These are phyloP conservation scores for Recurvirostra avosetta DNA, from an alignment of 2,113 vertebrate genomes.

Conservation along the genomic window DNA sequence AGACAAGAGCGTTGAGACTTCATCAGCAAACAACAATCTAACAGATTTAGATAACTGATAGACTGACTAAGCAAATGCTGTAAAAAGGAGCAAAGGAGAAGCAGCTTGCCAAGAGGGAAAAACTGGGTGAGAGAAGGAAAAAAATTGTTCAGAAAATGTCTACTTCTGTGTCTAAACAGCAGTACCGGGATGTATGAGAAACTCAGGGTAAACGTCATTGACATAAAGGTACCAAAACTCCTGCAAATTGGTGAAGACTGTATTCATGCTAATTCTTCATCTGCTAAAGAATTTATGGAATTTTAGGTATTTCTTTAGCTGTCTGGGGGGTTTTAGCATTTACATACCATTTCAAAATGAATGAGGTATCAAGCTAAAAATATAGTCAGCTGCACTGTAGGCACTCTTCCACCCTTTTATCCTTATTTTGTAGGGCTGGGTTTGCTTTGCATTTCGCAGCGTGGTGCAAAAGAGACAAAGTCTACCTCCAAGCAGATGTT, in stretches of 20 bases:
- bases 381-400: background rate
- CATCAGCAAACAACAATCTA: constrained; percentile 30
- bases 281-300: constrained; percentile 49
- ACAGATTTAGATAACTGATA: background rate
- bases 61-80: background rate
- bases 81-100: background rate
- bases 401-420: background rate
- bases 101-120: background rate
- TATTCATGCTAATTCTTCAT: constrained; percentile 8
- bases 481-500: background rate
- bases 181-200: background rate
- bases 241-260: background rate
- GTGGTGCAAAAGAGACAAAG: background rate
- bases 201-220: background rate
- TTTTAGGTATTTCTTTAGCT: constrained; percentile 39
- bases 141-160: background rate
- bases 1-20: constrained; percentile 43
- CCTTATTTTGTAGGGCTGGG: background rate
- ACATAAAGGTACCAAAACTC: background rate
- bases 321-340: constrained; percentile 10
- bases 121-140: background rate
- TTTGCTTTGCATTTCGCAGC: background rate
- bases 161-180: background rate
- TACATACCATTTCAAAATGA: constrained; percentile 30
- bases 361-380: constrained; percentile 3